phyloP scores from a whole-genome alignment of 2,113 vertebrate species.

The Tragelaphus strepsiceros region DNA sequence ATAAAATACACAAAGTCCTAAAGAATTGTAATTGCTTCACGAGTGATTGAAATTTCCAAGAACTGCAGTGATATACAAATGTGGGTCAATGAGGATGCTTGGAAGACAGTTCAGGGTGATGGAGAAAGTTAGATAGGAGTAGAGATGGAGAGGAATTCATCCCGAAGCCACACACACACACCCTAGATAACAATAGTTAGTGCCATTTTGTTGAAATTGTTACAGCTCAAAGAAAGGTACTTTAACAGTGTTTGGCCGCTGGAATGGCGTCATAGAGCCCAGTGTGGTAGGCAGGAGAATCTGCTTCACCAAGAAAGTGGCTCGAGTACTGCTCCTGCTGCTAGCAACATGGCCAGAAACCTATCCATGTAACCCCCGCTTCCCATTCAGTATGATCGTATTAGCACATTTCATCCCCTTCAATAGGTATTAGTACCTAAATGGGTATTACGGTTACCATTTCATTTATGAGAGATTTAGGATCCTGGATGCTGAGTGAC shows the following conservation, averaged over 20 bases:
- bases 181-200: background rate
- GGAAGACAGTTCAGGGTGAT: background rate
- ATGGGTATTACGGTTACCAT: background rate
- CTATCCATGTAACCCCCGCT: rapidly evolving
- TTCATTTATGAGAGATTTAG: background rate
- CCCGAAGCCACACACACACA: background rate
- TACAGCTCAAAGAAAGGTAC: background rate
- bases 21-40: background rate
- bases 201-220: background rate
- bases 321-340: background rate
- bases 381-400: background rate
- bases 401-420: background rate
- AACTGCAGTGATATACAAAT: background rate
- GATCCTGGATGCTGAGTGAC: background rate
- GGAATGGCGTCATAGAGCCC: background rate
- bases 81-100: background rate
- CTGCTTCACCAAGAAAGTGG: background rate
- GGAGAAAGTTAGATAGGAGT: background rate
- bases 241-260: background rate
- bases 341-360: background rate
- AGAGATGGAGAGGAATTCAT: background rate
- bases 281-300: background rate
- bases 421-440: background rate
- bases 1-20: background rate
- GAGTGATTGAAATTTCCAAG: background rate